Conservation (phyloP, 2,113 vertebrate genomes). For the Bubo blakistoni region DNA sequence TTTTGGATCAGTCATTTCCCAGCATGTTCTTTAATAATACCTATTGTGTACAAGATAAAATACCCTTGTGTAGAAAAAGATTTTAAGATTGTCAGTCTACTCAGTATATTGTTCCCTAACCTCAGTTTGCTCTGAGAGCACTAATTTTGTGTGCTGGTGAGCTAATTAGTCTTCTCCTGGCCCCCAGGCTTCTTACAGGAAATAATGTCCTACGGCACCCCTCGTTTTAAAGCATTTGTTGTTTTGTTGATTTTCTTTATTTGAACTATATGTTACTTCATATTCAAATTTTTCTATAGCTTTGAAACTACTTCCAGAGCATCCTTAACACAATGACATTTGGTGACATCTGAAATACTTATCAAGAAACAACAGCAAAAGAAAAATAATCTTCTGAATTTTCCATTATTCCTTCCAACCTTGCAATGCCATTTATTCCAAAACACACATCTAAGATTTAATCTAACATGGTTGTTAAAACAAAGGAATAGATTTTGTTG, state of each 20-base stretch:
- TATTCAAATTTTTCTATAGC: not conserved
- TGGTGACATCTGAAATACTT: not conserved
- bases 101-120: not conserved
- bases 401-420: not conserved
- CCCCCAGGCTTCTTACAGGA: not conserved
- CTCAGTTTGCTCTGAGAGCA: not conserved
- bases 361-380: not conserved
- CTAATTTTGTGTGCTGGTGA: not conserved
- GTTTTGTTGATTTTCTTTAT: not conserved
- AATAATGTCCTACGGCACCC: not conserved
- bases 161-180: not conserved
- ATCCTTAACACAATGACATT: not conserved
- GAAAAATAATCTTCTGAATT: not conserved
- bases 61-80: not conserved
- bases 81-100: not conserved
- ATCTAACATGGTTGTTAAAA: accelerated
- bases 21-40: not conserved
- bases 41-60: not conserved
- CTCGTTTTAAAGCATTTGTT: not conserved
- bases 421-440: not conserved
- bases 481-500: not conserved
- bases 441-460: not conserved
- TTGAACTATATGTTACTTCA: not conserved
- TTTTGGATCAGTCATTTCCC: not conserved
- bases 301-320: not conserved